A percentile compares a stretch with the other conserved stretches of the same genome.
phyloP scores from a whole-genome alignment of 2,113 vertebrate genomes.

The Chloebia gouldiae region DNA sequence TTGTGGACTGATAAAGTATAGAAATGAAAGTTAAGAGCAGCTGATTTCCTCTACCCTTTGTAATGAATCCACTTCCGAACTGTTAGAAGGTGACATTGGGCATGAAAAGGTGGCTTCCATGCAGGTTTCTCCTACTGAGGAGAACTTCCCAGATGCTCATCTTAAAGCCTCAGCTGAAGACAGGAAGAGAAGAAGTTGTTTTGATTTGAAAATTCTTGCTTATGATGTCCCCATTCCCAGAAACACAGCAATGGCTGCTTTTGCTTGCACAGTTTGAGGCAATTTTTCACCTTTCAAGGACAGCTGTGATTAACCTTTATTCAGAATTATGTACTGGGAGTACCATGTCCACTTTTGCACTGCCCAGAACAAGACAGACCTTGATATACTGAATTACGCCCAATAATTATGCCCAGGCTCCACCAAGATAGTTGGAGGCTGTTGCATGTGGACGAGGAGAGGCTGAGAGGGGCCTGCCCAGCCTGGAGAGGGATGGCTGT shows the following conservation, averaged over 20 bases:
- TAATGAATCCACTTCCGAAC: background rate
- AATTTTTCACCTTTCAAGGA: background rate
- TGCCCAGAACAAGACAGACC: background rate
- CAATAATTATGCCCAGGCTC: too few relatives aligned
- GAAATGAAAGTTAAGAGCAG: background rate
- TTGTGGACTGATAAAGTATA: background rate
- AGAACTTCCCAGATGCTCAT: background rate
- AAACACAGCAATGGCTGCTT: background rate
- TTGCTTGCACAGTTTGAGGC: background rate
- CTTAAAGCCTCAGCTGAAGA: background rate
- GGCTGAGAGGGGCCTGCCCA: background rate
- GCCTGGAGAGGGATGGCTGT: background rate
- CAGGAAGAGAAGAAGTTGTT: background rate
- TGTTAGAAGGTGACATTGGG: background rate
- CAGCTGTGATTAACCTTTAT: background rate
- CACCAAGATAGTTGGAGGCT: background rate
- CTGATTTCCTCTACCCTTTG: background rate
- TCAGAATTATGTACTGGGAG: background rate
- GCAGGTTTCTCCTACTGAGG: background rate
- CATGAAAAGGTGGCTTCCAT: background rate
- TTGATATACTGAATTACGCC: background rate
- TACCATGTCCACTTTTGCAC: background rate
- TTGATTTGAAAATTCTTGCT: background rate
- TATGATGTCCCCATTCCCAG: background rate
- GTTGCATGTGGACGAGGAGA: rapidly evolving